Conservation (phyloP, 2,888 invertebrate species). For the Sicus ferrugineus region DNA sequence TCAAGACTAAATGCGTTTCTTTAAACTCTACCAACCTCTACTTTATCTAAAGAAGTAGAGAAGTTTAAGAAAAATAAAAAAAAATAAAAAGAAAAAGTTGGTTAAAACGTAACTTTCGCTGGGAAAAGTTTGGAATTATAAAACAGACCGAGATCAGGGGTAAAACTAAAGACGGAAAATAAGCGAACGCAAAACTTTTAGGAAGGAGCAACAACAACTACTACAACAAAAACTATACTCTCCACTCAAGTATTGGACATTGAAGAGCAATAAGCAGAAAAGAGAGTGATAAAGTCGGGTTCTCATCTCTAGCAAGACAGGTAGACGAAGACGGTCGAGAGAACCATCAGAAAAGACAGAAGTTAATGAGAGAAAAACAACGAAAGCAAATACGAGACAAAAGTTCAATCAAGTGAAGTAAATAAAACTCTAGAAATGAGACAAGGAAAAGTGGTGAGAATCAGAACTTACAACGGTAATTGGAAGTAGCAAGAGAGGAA, state of each 20-base stretch:
- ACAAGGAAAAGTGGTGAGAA: slow-evolving; percentile 16
- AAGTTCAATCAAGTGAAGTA: slow-evolving; percentile 30
- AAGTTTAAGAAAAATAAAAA: no score
- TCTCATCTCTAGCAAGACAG: no score
- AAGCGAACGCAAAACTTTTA: background rate
- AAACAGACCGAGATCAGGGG: no score
- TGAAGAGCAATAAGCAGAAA: background rate
- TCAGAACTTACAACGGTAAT: slow-evolving; percentile 33
- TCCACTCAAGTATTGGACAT: background rate
- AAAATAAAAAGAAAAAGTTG: no score
- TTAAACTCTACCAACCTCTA: no score
- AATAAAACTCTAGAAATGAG: slow-evolving; percentile 9
- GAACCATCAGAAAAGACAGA: background rate
- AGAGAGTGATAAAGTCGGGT: background rate
- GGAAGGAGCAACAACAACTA: background rate
- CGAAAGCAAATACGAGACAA: background rate
- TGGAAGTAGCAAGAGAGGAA: slow-evolving; percentile 25
- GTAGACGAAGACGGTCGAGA: background rate
- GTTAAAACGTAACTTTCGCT: no score
- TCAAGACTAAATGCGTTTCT: no score
- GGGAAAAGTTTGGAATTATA: no score
- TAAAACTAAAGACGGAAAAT: background rate
- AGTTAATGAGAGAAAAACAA: background rate
- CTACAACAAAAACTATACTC: background rate
- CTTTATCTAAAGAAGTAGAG: no score